These are phyloP conservation scores for Gnathonemus longibarbis DNA, from an alignment of 2,113 vertebrate genomes.

Conservation along the genomic window DNA sequence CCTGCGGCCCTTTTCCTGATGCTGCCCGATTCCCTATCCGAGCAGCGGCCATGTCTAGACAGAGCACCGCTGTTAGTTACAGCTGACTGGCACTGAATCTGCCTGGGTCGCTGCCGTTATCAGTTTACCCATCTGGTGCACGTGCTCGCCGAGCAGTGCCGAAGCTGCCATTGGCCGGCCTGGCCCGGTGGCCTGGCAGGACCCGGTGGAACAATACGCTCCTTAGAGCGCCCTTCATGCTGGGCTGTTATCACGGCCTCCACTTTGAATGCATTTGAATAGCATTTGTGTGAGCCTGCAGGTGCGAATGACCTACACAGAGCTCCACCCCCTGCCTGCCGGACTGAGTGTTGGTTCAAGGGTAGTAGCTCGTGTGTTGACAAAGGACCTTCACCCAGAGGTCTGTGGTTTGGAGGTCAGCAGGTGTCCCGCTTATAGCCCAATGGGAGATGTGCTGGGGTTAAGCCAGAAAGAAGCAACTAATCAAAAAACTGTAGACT, in stretches of 20 bases:
- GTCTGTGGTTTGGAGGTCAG: not conserved
- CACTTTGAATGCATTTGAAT: constrained; percentile 18
- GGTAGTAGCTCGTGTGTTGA: not conserved
- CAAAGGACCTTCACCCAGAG: not conserved
- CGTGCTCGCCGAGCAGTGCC: not conserved
- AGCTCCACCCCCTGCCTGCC: not conserved
- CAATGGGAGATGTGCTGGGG: not conserved
- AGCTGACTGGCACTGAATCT: not conserved
- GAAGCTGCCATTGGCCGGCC: not conserved
- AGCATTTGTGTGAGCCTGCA: constrained; percentile 9
- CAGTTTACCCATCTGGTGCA: not conserved
- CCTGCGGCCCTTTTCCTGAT: not conserved
- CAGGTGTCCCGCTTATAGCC: not conserved
- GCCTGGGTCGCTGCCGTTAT: not conserved
- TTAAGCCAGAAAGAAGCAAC: not conserved
- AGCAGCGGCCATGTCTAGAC: not conserved
- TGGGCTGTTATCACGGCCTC: not conserved
- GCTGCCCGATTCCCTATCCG: not conserved
- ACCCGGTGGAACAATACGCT: not conserved
- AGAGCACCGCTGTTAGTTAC: not conserved
- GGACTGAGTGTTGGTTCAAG: not conserved
- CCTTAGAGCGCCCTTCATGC: not conserved
- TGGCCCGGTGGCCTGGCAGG: not conserved
- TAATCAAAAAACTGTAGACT: not conserved
- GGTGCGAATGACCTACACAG: not conserved